Evolutionary conservation across 2,888 invertebrate species (phyloP).

Genomic region (Drosophila paramelanica): DNA sequence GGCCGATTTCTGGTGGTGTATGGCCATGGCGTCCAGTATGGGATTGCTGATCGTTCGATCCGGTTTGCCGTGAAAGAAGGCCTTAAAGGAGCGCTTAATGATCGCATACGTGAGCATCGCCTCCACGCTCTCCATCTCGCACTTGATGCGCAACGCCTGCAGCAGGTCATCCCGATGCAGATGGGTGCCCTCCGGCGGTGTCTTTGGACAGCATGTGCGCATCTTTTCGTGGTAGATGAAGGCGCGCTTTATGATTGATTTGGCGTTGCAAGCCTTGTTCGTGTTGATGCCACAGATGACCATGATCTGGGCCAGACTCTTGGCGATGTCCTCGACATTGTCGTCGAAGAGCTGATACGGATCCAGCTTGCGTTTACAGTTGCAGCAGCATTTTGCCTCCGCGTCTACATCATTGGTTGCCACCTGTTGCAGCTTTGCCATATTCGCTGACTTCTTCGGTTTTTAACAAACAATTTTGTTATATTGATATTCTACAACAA

Average conservation of each 20-base stretch:
- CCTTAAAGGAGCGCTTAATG: constrained; percentile 82
- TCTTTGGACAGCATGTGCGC: constrained; percentile 54
- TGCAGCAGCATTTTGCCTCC: constrained; percentile 46
- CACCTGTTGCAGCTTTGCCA: constrained; percentile 18
- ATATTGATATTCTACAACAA: not conserved
- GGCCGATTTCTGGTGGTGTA: constrained; percentile 66
- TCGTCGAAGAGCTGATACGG: constrained; percentile 69
- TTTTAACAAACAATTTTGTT: constrained; percentile 50
- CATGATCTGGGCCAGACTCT: constrained; percentile 66
- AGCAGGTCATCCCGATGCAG: constrained; percentile 79
- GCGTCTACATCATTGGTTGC: constrained; percentile 4
- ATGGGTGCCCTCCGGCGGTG: constrained; percentile 42
- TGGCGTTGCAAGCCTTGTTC: constrained; percentile 72
- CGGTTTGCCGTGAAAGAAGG: constrained; percentile 79
- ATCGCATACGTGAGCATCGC: constrained; percentile 79
- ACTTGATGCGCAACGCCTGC: constrained; percentile 75
- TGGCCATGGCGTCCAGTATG: constrained; percentile 65
- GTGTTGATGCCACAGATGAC: constrained; percentile 80
- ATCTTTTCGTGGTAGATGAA: constrained; percentile 81
- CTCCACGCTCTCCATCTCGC: constrained; percentile 78
- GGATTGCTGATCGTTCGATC: constrained; percentile 70
- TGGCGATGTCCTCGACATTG: constrained; percentile 68
- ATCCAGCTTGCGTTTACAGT: constrained; percentile 62
- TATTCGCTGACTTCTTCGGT: constrained; percentile 17
- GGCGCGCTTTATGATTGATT: constrained; percentile 69